These are phyloP conservation scores for Orthosia gracilis DNA, from an alignment of 2,888 invertebrate genomes.

Conservation along the genomic window DNA sequence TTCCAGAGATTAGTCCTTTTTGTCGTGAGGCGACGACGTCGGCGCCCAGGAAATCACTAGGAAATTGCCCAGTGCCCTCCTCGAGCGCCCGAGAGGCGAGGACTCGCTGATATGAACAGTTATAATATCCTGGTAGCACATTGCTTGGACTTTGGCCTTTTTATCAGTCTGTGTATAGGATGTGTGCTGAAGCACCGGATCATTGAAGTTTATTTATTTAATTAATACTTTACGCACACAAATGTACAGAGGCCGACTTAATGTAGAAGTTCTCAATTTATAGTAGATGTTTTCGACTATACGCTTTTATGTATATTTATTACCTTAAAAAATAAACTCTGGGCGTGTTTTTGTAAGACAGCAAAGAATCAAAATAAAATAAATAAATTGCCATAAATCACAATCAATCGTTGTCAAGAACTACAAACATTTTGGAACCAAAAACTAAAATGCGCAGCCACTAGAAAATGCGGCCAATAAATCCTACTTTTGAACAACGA, in stretches of 20 bases:
- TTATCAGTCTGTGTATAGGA: not conserved
- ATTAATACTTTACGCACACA: too few relatives aligned
- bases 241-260: too few relatives aligned
- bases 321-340: not conserved
- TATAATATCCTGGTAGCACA: slow-evolving; percentile 60
- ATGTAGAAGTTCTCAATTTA: too few relatives aligned
- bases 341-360: not conserved
- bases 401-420: slow-evolving; percentile 16
- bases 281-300: not conserved
- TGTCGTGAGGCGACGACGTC: slow-evolving; percentile 76
- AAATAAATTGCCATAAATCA: not conserved
- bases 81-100: slow-evolving; percentile 53
- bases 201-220: too few relatives aligned
- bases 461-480: slow-evolving; percentile 38
- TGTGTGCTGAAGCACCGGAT: not conserved
- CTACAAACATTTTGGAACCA: slow-evolving; percentile 17
- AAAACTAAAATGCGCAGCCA: slow-evolving; percentile 27
- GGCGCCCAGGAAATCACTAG: slow-evolving; percentile 82
- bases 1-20: slow-evolving; percentile 85
- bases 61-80: slow-evolving; percentile 84
- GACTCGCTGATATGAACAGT: slow-evolving; percentile 63
- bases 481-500: slow-evolving; percentile 44
- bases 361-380: slow-evolving; percentile 6
- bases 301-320: not conserved
- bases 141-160: slow-evolving; percentile 19